A percentile compares a stretch with the other conserved stretches of the same genome.
These are phyloP conservation scores for Chrysaora quinquecirrha DNA, from an alignment of 30 jellyfish, hydroid and myxozoan species.

Conservation along the genomic window DNA sequence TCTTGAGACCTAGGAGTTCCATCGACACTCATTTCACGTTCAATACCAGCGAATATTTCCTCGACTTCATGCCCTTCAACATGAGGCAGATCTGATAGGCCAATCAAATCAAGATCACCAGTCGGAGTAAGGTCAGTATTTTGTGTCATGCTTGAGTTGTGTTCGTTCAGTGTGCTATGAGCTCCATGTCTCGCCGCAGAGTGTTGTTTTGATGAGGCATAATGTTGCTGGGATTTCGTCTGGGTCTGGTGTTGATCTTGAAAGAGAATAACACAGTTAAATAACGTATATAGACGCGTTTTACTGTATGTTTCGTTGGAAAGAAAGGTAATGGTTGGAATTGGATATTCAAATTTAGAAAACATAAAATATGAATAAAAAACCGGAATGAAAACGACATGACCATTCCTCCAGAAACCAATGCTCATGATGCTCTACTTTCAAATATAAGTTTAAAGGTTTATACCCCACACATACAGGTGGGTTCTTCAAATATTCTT, in stretches of 20 bases:
- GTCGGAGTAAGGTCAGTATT: constrained; percentile 70
- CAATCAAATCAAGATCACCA: constrained; percentile 84
- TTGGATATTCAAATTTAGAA: too few relatives aligned
- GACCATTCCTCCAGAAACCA: too few relatives aligned
- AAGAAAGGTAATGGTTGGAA: too few relatives aligned
- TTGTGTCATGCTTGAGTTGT: constrained; percentile 24
- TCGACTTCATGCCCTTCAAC: constrained; percentile 99
- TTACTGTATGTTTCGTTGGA: too few relatives aligned
- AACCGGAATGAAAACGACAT: too few relatives aligned
- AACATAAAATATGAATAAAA: too few relatives aligned
- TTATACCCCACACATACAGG: too few relatives aligned
- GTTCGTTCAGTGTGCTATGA: constrained; percentile 14
- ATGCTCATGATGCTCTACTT: too few relatives aligned
- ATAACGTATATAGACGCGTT: too few relatives aligned
- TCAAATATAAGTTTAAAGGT: too few relatives aligned
- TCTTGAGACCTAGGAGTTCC: constrained; percentile 78
- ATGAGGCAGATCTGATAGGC: constrained; percentile 91
- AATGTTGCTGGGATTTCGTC: background rate
- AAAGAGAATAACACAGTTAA: too few relatives aligned
- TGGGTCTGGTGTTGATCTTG: background rate
- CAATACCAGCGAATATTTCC: constrained; percentile 95
- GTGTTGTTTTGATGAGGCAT: constrained; percentile 22
- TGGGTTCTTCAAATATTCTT: too few relatives aligned
- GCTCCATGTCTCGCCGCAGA: constrained; percentile 22
- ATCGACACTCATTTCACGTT: constrained; percentile 88